Percentiles rank a stretch among this genome's conserved stretches.
phyloP scores from a whole-genome alignment of 2,113 vertebrate genomes.

The Ariopsis seemanni region DNA sequence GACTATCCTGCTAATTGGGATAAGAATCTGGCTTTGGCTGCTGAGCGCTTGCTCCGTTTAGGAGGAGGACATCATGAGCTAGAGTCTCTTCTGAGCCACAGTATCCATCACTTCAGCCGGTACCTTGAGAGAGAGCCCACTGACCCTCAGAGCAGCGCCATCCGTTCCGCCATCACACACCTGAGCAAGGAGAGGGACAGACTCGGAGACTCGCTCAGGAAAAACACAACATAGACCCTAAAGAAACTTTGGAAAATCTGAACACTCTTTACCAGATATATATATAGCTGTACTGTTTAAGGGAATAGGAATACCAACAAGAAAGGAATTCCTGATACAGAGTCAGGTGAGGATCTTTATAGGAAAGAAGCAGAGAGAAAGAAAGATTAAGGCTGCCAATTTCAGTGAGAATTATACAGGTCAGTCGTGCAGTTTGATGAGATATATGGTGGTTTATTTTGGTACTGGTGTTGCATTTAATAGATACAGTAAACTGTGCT shows the following conservation, averaged over 20 bases:
- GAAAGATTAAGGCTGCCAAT: background rate
- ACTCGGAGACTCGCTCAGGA: slow-evolving; percentile 49
- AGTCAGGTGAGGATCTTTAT: background rate
- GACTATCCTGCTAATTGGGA: slow-evolving; percentile 93
- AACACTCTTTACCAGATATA: background rate
- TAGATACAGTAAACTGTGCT: background rate
- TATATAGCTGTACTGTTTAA: background rate
- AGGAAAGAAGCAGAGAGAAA: background rate
- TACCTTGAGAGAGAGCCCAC: slow-evolving; percentile 78
- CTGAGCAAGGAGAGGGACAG: slow-evolving; percentile 77
- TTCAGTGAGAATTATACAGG: background rate
- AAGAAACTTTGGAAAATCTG: background rate
- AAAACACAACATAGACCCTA: slow-evolving; percentile 9
- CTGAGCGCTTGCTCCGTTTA: slow-evolving; percentile 85
- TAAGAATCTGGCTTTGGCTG: slow-evolving; percentile 94
- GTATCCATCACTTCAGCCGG: slow-evolving; percentile 81
- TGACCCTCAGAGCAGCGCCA: slow-evolving; percentile 81
- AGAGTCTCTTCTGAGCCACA: slow-evolving; percentile 79
- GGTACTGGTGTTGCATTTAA: background rate
- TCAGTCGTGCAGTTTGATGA: background rate
- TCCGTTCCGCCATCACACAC: slow-evolving; percentile 79
- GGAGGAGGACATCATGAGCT: slow-evolving; percentile 63
- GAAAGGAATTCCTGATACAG: background rate
- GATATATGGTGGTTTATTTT: background rate
- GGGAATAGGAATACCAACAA: background rate